Percentiles rank a stretch among this genome's conserved stretches.
These are phyloP conservation scores for Heteromormyrus szaboi DNA, from an alignment of 2,797 vertebrate species.

Conservation along the genomic window DNA sequence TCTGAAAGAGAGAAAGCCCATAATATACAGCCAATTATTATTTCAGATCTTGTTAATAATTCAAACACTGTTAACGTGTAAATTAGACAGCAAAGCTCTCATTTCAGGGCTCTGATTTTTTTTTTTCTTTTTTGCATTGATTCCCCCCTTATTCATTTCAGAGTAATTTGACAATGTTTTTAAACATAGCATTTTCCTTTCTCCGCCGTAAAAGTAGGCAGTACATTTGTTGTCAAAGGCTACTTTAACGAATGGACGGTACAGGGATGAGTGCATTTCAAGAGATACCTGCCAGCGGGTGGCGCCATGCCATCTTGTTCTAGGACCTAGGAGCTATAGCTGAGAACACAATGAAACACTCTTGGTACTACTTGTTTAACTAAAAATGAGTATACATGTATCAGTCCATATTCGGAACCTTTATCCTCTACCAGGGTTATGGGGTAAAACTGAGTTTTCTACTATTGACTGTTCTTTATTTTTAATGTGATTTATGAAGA, in stretches of 20 bases:
- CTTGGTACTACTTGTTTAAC: not conserved
- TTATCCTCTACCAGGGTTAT: not conserved
- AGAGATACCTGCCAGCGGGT: not conserved
- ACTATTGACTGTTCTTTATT: not conserved
- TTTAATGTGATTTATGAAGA: not conserved
- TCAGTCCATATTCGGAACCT: not conserved
- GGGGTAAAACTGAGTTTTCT: not conserved
- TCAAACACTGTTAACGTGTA: slow-evolving; percentile 69
- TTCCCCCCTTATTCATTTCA: slow-evolving; percentile 43
- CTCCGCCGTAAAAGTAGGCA: slow-evolving; percentile 53
- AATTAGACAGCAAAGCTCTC: slow-evolving; percentile 59
- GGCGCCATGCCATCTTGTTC: not conserved
- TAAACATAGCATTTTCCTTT: slow-evolving; percentile 62
- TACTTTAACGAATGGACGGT: not conserved
- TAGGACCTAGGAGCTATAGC: not conserved
- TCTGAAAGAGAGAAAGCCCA: slow-evolving; percentile 67
- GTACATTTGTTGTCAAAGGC: not conserved
- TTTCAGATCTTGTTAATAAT: slow-evolving; percentile 76
- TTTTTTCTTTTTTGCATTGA: slow-evolving; percentile 53
- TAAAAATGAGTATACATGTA: not conserved
- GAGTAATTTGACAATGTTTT: slow-evolving; percentile 23
- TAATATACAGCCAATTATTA: slow-evolving; percentile 88
- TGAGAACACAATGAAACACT: not conserved
- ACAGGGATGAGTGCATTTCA: not conserved
- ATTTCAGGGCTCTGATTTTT: slow-evolving; percentile 35